Evolutionary conservation across 2,113 vertebrate genomes (phyloP).

Genomic region (Canis aureus): DNA sequence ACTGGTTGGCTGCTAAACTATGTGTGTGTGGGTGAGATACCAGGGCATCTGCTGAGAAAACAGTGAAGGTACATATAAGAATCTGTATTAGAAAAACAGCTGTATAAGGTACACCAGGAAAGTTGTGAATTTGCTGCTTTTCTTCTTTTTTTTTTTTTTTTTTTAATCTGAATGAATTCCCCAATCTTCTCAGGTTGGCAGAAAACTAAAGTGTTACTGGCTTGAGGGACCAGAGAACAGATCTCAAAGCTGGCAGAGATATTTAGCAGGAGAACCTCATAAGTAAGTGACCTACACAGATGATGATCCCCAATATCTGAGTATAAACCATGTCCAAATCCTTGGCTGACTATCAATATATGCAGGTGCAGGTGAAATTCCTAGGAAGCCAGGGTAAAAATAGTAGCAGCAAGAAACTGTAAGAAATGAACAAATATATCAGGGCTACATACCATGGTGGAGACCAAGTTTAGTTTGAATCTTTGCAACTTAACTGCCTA

Average conservation of each 20-base stretch:
- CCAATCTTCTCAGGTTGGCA: not conserved
- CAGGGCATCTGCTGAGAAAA: not conserved
- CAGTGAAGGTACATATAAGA: not conserved
- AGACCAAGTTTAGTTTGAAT: constrained; percentile 41
- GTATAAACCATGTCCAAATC: not conserved
- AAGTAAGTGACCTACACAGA: constrained; percentile 31
- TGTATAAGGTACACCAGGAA: not conserved
- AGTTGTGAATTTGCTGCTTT: not conserved
- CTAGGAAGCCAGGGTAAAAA: constrained; percentile 39
- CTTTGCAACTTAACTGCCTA: not conserved
- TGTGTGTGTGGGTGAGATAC: not conserved
- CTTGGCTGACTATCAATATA: constrained; percentile 46
- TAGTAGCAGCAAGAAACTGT: constrained; percentile 35
- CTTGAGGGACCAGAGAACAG: not conserved
- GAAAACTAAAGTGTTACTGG: not conserved
- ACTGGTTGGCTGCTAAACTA: not conserved
- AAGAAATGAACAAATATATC: constrained; percentile 40
- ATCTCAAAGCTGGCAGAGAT: not conserved
- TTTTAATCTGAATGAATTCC: not conserved
- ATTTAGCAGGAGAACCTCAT: constrained; percentile 26
- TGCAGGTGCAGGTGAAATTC: constrained; percentile 38
- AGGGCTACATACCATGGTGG: not conserved
- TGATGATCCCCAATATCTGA: not conserved
- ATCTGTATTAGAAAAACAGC: not conserved
- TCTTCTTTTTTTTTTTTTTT: not conserved